phyloP scores from a whole-genome alignment of 2,888 invertebrate genomes.

The Athalia rosae region DNA sequence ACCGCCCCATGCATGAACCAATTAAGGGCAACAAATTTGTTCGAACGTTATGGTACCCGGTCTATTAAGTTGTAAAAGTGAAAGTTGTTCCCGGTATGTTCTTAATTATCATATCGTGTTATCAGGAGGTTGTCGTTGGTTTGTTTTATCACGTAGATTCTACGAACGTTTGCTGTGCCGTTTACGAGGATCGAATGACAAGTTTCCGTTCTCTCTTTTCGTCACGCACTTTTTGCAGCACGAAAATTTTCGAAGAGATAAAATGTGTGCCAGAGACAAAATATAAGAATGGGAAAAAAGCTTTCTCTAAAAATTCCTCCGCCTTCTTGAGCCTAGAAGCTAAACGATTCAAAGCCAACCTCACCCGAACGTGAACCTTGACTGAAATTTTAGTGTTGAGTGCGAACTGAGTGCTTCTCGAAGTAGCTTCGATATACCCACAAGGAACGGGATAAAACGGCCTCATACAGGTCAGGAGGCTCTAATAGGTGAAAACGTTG shows the following conservation, averaged over 20 bases:
- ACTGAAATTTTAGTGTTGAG: background rate
- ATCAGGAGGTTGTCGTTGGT: no score
- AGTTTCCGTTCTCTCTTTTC: conserved; percentile 12
- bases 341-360: conserved; percentile 21
- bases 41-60: conserved; percentile 11
- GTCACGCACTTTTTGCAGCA: background rate
- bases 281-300: background rate
- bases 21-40: background rate
- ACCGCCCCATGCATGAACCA: background rate
- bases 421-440: conserved; percentile 4
- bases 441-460: background rate
- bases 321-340: conserved; percentile 5
- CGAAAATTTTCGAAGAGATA: conserved; percentile 9
- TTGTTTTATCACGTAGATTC: no score
- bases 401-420: conserved; percentile 19
- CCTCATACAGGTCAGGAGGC: no score
- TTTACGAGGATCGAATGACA: conserved; percentile 7
- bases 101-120: background rate
- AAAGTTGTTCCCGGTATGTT: conserved; percentile 12
- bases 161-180: no score
- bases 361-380: conserved; percentile 4
- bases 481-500: no score
- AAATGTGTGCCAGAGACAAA: background rate
- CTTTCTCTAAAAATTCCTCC: background rate
- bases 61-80: conserved; percentile 7